Evolutionary conservation across 2,797 vertebrate genomes (phyloP).

Genomic region (Cossypha dichroa): DNA sequence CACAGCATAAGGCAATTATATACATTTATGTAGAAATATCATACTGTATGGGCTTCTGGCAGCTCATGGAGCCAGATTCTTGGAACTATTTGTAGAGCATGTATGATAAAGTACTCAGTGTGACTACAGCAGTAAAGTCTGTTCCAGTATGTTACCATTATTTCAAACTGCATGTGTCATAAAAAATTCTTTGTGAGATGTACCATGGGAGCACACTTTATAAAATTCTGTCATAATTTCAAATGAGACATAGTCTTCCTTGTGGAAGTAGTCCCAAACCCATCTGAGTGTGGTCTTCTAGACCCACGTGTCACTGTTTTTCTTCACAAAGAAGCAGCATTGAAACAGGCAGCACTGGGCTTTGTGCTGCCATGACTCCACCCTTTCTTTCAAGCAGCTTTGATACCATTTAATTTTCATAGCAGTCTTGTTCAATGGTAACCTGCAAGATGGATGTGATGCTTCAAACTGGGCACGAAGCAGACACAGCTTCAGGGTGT

Average conservation of each 20-base stretch:
- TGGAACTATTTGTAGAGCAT: conserved; percentile 42
- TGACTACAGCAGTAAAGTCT: neutral
- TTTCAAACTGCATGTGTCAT: neutral
- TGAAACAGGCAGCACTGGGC: neutral
- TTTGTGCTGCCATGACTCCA: neutral
- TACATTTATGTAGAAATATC: conserved; percentile 38
- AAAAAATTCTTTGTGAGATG: neutral
- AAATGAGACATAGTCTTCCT: neutral
- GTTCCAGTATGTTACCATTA: neutral
- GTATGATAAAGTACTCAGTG: neutral
- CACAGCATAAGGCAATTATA: conserved; percentile 44
- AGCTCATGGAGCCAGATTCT: conserved; percentile 18
- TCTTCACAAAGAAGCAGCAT: neutral
- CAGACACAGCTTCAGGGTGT: accelerated
- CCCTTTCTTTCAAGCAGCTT: neutral
- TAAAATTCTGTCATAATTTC: neutral
- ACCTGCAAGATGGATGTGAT: neutral
- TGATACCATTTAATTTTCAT: neutral
- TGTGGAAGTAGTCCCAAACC: neutral
- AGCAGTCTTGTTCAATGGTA: neutral
- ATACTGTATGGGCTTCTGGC: conserved; percentile 31
- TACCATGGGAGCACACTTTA: neutral
- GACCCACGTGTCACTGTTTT: neutral
- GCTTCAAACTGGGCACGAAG: neutral
- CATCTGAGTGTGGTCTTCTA: neutral